A percentile compares a stretch with the other conserved stretches of the same genome.
These are phyloP conservation scores for Bolborhynchus lineola DNA, from an alignment of 2,113 vertebrate genomes.

Conservation along the genomic window DNA sequence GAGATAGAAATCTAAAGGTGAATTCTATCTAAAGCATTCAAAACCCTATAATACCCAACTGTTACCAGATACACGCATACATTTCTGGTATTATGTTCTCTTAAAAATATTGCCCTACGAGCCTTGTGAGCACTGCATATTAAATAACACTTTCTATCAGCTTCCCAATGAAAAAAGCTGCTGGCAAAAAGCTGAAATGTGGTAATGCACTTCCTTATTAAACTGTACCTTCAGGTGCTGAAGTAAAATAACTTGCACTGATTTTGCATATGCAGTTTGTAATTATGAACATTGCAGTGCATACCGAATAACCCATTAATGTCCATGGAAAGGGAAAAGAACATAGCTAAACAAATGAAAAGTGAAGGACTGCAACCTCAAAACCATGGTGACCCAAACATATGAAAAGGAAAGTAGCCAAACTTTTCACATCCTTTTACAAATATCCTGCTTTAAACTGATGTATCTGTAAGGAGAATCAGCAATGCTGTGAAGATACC, in stretches of 20 bases:
- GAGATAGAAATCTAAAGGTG: background rate
- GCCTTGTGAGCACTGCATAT: background rate
- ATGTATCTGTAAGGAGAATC: background rate
- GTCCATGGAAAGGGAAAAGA: background rate
- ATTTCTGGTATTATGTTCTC: background rate
- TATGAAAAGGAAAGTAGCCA: background rate
- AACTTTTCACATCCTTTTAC: background rate
- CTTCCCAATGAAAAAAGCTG: constrained; percentile 29
- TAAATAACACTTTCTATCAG: constrained; percentile 39
- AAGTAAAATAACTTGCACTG: background rate
- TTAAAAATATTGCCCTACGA: background rate
- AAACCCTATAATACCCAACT: background rate
- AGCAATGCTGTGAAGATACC: background rate
- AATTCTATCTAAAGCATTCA: background rate
- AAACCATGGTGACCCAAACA: background rate
- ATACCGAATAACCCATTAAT: background rate
- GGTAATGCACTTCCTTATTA: constrained; percentile 42
- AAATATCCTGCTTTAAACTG: background rate
- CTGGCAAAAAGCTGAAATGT: constrained; percentile 27
- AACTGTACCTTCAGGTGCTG: constrained; percentile 48
- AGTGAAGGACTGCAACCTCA: background rate
- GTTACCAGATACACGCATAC: background rate
- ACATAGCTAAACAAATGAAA: background rate
- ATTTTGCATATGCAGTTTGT: constrained; percentile 12
- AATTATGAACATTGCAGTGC: background rate